Percentiles rank a stretch among this genome's conserved stretches.
Conservation (phyloP, 2,113 vertebrate species). For the Corydoras sp. region DNA sequence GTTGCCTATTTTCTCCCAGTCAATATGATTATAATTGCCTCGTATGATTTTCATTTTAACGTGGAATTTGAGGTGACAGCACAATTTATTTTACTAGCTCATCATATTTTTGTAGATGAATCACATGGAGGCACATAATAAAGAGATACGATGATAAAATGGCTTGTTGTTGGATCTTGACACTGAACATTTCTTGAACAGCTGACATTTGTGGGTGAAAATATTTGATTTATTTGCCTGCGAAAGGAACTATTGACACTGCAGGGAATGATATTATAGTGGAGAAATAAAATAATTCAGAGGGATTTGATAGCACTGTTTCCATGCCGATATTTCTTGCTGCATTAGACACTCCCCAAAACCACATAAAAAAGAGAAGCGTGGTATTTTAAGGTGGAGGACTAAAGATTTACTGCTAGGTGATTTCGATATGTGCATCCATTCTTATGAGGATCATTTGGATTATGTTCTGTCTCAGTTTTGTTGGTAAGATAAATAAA, state of each 20-base stretch:
- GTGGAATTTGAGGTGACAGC: background rate
- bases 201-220: constrained; percentile 22
- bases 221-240: constrained; percentile 27
- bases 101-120: constrained; percentile 6
- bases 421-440: no score
- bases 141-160: background rate
- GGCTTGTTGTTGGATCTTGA: constrained; percentile 17
- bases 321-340: no score
- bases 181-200: constrained; percentile 9
- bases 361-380: no score
- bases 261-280: constrained; percentile 5
- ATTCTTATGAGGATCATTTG: no score
- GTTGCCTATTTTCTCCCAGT: background rate
- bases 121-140: background rate
- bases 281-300: constrained; percentile 12
- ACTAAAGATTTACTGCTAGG: no score
- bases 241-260: constrained; percentile 21
- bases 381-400: no score
- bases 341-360: no score
- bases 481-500: no score
- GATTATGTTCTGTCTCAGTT: no score
- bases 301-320: no score
- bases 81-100: background rate
- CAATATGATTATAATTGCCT: background rate
- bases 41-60: background rate